A percentile compares a stretch with the other conserved stretches of the same genome.
phyloP scores from a whole-genome alignment of 2,888 invertebrate genomes.

The Pristionchus maxplancki region DNA sequence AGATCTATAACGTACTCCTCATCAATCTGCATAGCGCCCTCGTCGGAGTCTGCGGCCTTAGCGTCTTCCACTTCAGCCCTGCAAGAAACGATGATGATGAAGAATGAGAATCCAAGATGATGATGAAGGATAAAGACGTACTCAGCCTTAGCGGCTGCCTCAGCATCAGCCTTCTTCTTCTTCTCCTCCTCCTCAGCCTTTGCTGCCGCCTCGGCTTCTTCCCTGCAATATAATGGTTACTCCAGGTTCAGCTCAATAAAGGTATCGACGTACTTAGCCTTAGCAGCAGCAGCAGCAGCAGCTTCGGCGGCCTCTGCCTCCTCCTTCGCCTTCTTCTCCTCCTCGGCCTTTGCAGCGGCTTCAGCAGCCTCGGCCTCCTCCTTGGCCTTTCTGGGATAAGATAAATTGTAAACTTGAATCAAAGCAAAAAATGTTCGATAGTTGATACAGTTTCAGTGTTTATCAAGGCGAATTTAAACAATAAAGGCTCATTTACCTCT shows the following conservation, averaged over 20 bases:
- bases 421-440: neutral
- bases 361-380: slow-evolving; percentile 21
- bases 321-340: slow-evolving; percentile 24
- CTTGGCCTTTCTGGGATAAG: slow-evolving; percentile 27
- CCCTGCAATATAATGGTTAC: neutral
- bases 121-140: neutral
- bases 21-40: slow-evolving; percentile 49
- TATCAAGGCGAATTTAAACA: neutral
- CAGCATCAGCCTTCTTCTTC: slow-evolving; percentile 38
- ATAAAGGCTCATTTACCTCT: neutral
- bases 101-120: neutral
- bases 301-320: slow-evolving; percentile 35
- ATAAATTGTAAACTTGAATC: neutral
- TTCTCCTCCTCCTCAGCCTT: slow-evolving; percentile 43
- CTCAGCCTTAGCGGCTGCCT: slow-evolving; percentile 48
- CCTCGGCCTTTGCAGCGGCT: slow-evolving; percentile 44
- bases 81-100: neutral
- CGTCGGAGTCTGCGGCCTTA: neutral
- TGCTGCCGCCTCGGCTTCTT: slow-evolving; percentile 39
- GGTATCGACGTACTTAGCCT: neutral
- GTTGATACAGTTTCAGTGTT: neutral
- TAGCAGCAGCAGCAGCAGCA: neutral
- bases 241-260: neutral
- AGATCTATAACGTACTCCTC: slow-evolving; percentile 44
- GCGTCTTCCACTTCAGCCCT: slow-evolving; percentile 15